A percentile compares a stretch with the other conserved stretches of the same genome.
Evolutionary conservation across 2,888 invertebrate genomes (phyloP).

Genomic region (Ryuthela nishihirai): DNA sequence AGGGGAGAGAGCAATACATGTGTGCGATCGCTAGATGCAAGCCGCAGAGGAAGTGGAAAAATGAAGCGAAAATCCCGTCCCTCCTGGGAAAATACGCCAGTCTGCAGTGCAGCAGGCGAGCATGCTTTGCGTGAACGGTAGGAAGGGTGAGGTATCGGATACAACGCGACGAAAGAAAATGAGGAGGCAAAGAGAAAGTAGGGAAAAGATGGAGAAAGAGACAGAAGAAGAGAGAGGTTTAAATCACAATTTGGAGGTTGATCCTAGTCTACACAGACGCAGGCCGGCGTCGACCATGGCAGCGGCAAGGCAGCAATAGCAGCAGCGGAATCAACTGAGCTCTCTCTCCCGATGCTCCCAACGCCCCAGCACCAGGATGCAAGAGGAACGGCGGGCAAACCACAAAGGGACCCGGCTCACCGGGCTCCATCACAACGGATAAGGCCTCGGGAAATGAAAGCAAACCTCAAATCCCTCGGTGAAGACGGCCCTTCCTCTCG

Average conservation of each 20-base stretch:
- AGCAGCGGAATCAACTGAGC: neutral
- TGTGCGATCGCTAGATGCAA: no score
- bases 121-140: no score
- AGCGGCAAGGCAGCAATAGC: neutral
- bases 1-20: no score
- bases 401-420: slow-evolving; percentile 36
- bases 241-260: slow-evolving; percentile 37
- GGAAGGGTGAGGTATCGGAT: neutral
- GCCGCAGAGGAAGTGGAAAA: no score
- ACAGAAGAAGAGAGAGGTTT: slow-evolving; percentile 17
- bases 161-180: neutral
- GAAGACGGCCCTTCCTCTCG: slow-evolving; percentile 15
- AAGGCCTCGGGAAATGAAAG: slow-evolving; percentile 38
- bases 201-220: neutral
- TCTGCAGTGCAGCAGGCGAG: no score
- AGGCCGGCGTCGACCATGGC: no score
- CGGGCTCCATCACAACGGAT: slow-evolving; percentile 34
- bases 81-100: no score
- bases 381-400: slow-evolving; percentile 23
- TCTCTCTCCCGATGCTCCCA: neutral
- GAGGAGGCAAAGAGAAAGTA: neutral
- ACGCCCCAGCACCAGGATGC: slow-evolving; percentile 11
- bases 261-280: no score
- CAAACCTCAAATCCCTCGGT: slow-evolving; percentile 39
- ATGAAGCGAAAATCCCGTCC: no score